These are phyloP conservation scores for Bubo blakistoni DNA, from an alignment of 2,113 vertebrate species.

Conservation along the genomic window DNA sequence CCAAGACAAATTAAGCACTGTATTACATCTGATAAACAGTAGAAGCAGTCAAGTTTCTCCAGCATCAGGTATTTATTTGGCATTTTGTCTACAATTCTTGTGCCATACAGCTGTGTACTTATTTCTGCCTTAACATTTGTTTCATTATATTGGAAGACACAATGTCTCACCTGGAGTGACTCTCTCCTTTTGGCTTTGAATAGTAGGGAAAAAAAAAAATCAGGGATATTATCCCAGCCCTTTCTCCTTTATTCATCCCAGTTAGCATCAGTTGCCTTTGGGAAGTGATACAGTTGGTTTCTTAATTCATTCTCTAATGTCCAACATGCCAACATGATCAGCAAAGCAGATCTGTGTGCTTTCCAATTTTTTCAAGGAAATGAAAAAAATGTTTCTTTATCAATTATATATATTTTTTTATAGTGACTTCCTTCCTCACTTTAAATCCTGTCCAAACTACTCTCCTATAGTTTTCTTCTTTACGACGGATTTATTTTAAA, in stretches of 20 bases:
- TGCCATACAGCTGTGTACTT: neutral
- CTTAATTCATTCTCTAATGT: neutral
- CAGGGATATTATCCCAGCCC: neutral
- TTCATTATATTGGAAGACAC: neutral
- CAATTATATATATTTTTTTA: neutral
- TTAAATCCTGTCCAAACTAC: neutral
- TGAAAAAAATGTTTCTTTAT: neutral
- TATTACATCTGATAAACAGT: neutral
- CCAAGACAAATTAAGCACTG: neutral
- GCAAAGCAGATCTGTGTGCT: neutral
- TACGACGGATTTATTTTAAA: neutral
- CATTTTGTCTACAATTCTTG: neutral
- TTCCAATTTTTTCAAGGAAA: neutral
- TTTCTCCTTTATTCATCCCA: neutral
- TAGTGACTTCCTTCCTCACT: constrained; percentile 12
- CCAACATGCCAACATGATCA: neutral
- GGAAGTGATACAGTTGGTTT: neutral
- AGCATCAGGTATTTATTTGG: neutral
- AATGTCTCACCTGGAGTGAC: neutral
- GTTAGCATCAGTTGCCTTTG: neutral
- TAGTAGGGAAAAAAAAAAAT: neutral
- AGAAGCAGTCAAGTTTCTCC: neutral
- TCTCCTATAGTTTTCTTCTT: neutral
- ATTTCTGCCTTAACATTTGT: neutral
- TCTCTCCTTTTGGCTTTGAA: neutral